Evolutionary conservation across 2,113 vertebrate species (phyloP), one percentile per base, ranked within the genome.

Genomic region (Cariama cristata): DNA sequence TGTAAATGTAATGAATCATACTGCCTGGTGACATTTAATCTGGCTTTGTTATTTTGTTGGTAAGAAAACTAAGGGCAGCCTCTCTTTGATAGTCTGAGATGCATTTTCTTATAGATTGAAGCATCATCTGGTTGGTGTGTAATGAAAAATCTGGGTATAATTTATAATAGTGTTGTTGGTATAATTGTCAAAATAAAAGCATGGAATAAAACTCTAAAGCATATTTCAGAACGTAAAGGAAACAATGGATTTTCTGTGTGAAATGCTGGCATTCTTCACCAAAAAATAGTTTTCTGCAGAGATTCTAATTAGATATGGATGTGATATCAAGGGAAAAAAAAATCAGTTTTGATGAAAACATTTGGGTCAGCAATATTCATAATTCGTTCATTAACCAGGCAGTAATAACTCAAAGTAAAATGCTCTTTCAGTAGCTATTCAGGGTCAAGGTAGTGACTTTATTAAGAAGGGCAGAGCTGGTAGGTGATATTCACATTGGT

Each of bases 121-220:
- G 76, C 4, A 1, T 62, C 0, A 0, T 32, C 24, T 59, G 47
- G 28, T 38, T 55, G 83, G 67, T 50, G 38, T 2, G 5, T 58
- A 74, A 77, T 15, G 38, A 58, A 76, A 86, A 67, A 60, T 4
- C 58, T 47, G 82, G 9, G 24, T 66, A 4, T 84, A 47, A 92
- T 93, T 95, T 88, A 50, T 80, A 84, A 50, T 4, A 47, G 22
- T 2, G 2, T 45, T 86, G 32, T 40, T 66, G 47, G 47, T 81
- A 17, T 86, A 92, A 94, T 77, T 83, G 63, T 89, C 76, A 80
- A 42, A 75, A 90, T 62, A 79, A 90, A 93, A 17, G 21, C 35
- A 42, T 1, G 2, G n/a, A 49, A 74, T 66, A 84, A 93, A 62
- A 8, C 9, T 35, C 45, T 93, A 56, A 79, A 93, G 68, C 14